Percentiles rank a stretch among this genome's conserved stretches.
These are phyloP conservation scores for Chouioia cunea DNA, from an alignment of 2,888 invertebrate species.

Conservation along the genomic window DNA sequence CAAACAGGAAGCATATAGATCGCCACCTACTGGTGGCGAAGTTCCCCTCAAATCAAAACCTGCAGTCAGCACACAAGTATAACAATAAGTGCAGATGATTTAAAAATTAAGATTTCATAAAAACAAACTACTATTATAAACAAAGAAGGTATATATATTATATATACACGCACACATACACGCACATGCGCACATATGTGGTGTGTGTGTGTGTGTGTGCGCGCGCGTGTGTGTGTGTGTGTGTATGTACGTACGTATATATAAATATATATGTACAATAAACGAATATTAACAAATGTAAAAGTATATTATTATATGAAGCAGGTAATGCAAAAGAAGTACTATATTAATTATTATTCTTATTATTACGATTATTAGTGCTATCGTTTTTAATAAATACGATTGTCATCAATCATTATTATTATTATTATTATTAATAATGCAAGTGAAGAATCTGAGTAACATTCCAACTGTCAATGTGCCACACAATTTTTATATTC, in stretches of 20 bases:
- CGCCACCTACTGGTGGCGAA: constrained; percentile 49
- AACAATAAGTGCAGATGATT: constrained; percentile 61
- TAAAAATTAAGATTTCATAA: constrained; percentile 25
- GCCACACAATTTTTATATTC: constrained; percentile 73
- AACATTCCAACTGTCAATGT: constrained; percentile 77
- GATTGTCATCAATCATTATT: constrained; percentile 47
- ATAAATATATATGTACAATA: constrained; percentile 59
- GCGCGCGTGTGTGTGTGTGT: constrained; percentile 20
- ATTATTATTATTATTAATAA: constrained; percentile 58
- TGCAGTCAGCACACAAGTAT: constrained; percentile 65
- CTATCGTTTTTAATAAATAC: constrained; percentile 50
- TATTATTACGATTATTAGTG: constrained; percentile 58
- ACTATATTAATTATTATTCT: constrained; percentile 57
- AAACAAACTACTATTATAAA: constrained; percentile 64
- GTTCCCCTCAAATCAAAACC: constrained; percentile 67
- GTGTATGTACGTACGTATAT: constrained; percentile 51
- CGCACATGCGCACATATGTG: constrained; percentile 48
- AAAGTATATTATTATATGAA: constrained; percentile 57
- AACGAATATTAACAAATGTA: constrained; percentile 54
- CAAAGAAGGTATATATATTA: constrained; percentile 57
- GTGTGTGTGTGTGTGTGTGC: too few species aligned
- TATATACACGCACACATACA: constrained; percentile 56
- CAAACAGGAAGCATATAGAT: constrained; percentile 50
- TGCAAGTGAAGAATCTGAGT: constrained; percentile 58
- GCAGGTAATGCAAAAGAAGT: constrained; percentile 58